These are phyloP conservation scores for Ia io DNA, from an alignment of 2,113 vertebrate species.

Conservation along the genomic window DNA sequence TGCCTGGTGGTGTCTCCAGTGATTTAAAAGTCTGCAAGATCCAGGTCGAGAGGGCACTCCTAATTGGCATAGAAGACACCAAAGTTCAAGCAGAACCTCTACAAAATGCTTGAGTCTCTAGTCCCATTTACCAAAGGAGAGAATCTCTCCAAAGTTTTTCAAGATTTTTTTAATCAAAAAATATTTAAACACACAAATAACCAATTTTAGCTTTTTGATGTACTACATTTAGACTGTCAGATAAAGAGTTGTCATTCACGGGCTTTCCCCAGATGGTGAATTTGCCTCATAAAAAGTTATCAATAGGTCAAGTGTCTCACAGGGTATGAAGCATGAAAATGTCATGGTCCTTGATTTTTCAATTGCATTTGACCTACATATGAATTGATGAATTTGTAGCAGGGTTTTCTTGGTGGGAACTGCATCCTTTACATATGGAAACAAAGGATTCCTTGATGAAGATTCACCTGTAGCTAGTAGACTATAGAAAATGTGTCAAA, in stretches of 20 bases:
- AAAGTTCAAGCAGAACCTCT: background rate
- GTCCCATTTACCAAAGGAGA: background rate
- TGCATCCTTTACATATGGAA: background rate
- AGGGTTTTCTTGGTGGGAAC: background rate
- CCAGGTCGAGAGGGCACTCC: background rate
- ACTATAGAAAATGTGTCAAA: background rate
- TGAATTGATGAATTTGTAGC: background rate
- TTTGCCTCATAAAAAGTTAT: background rate
- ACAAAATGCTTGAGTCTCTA: background rate
- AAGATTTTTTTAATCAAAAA: background rate
- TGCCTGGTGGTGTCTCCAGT: background rate
- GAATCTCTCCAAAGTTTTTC: background rate
- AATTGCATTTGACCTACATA: background rate
- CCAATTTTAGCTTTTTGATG: background rate
- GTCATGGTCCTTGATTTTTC: background rate
- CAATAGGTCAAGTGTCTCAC: background rate
- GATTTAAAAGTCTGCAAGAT: background rate
- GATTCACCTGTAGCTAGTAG: background rate
- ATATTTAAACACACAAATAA: background rate
- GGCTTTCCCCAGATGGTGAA: background rate
- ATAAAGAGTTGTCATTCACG: background rate
- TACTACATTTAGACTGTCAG: background rate
- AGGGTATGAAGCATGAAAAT: background rate
- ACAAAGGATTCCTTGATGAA: background rate
- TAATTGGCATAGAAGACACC: background rate